Evolutionary conservation across 2,888 invertebrate species (phyloP).

Genomic region (Iselma pallidipennis): DNA sequence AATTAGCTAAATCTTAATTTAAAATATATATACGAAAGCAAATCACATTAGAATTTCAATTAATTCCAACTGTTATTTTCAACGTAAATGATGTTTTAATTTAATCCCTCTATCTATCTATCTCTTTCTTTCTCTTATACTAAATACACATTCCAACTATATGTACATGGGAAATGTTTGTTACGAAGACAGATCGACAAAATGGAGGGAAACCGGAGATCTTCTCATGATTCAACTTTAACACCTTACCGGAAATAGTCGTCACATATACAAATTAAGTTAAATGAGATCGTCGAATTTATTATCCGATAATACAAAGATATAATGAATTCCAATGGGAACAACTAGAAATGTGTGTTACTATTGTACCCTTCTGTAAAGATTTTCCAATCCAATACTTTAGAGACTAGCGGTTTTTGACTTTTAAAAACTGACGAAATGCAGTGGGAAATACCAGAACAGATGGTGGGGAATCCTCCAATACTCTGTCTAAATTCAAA

Average conservation of each 20-base stretch:
- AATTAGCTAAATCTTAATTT: constrained; percentile 16
- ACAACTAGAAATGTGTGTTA: no score
- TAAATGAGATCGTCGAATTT: neutral
- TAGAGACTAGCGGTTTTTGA: no score
- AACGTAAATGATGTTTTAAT: neutral
- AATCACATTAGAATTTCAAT: constrained; percentile 23
- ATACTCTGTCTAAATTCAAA: no score
- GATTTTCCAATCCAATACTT: no score
- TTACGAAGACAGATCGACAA: neutral
- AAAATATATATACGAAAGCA: constrained; percentile 17
- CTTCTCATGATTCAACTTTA: neutral
- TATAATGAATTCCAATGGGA: neutral
- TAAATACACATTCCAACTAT: neutral
- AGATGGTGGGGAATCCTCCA: neutral
- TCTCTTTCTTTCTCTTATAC: neutral
- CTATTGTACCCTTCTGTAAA: no score
- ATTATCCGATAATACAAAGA: neutral
- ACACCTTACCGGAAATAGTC: neutral
- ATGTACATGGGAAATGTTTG: neutral
- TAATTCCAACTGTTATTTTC: constrained; percentile 6
- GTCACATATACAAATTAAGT: neutral
- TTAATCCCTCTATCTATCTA: neutral
- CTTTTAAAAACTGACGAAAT: no score
- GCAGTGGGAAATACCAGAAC: neutral
- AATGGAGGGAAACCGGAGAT: neutral